These are phyloP conservation scores for Trichopria drosophilae DNA, from an alignment of 2,888 invertebrate species.

Conservation along the genomic window DNA sequence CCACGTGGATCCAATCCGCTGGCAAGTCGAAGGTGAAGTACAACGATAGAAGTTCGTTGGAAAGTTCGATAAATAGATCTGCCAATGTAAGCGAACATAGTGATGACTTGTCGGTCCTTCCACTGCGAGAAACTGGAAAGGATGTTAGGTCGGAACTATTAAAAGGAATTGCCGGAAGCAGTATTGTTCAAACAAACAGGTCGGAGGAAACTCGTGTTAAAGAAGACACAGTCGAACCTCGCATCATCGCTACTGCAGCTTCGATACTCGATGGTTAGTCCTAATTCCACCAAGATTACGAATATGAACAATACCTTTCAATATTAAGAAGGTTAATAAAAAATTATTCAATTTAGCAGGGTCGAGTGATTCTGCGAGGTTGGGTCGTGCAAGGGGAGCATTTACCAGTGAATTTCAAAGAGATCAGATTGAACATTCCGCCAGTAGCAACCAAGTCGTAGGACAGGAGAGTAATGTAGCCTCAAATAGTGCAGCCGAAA, in stretches of 20 bases:
- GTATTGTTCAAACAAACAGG: conserved; percentile 41
- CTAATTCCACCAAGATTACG: not conserved
- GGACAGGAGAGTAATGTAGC: conserved; percentile 32
- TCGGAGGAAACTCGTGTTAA: conserved; percentile 45
- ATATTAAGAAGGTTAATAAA: not conserved
- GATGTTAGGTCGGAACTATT: conserved; percentile 45
- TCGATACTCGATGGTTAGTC: conserved; percentile 46
- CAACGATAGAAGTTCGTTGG: conserved; percentile 40
- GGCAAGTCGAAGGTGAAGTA: conserved; percentile 40
- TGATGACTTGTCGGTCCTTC: conserved; percentile 42
- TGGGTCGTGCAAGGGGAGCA: conserved; percentile 50
- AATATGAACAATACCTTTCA: not conserved
- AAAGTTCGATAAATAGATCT: too few relatives aligned
- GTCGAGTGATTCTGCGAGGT: conserved; percentile 47
- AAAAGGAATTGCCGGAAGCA: conserved; percentile 36
- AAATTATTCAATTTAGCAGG: conserved; percentile 33
- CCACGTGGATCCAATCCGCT: conserved; percentile 45
- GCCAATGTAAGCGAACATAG: conserved; percentile 31
- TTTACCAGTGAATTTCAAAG: conserved; percentile 48
- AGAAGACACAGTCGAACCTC: conserved; percentile 43
- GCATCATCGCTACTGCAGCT: conserved; percentile 46
- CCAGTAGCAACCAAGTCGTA: conserved; percentile 22
- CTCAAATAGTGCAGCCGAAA: conserved; percentile 45
- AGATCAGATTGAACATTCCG: conserved; percentile 40
- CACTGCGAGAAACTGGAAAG: conserved; percentile 43